Evolutionary conservation across 2,888 invertebrate species (phyloP).

Genomic region (Lochmaea crataegi): DNA sequence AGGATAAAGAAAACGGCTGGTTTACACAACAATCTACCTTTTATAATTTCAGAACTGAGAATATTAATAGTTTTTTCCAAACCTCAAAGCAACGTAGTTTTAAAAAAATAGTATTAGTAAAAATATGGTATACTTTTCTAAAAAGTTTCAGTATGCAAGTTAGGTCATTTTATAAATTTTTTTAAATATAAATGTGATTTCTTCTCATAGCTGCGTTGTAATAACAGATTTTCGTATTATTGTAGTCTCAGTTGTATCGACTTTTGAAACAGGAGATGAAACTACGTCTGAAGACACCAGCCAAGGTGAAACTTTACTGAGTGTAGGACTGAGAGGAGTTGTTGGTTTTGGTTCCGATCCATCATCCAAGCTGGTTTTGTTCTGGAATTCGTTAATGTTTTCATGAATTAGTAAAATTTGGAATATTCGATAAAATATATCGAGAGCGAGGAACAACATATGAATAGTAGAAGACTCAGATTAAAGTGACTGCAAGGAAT

Average conservation of each 20-base stretch:
- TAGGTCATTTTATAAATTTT: background rate
- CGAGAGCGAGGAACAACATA: too few species aligned
- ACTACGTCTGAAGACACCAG: slow-evolving; percentile 80
- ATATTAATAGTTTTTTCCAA: too few species aligned
- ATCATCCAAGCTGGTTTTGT: slow-evolving; percentile 64
- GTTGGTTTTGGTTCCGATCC: slow-evolving; percentile 55
- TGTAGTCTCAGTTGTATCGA: slow-evolving; percentile 71
- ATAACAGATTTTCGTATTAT: slow-evolving; percentile 89
- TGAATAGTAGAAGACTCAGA: too few species aligned
- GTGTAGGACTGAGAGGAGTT: slow-evolving; percentile 69
- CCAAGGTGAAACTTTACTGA: slow-evolving; percentile 84
- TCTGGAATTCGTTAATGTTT: slow-evolving; percentile 54
- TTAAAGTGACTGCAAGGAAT: too few species aligned
- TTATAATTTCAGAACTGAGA: too few species aligned
- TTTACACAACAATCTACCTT: too few species aligned
- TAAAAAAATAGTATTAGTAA: background rate
- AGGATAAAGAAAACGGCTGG: too few species aligned
- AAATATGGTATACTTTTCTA: background rate
- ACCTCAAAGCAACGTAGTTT: too few species aligned
- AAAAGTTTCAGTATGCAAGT: slow-evolving; percentile 2
- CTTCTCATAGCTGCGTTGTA: slow-evolving; percentile 79
- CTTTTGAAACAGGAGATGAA: slow-evolving; percentile 70
- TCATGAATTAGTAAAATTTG: background rate
- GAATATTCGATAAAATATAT: too few species aligned
- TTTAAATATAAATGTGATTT: background rate